Conservation (phyloP, 2,888 invertebrate species). For the Sminthurinus aureus region DNA sequence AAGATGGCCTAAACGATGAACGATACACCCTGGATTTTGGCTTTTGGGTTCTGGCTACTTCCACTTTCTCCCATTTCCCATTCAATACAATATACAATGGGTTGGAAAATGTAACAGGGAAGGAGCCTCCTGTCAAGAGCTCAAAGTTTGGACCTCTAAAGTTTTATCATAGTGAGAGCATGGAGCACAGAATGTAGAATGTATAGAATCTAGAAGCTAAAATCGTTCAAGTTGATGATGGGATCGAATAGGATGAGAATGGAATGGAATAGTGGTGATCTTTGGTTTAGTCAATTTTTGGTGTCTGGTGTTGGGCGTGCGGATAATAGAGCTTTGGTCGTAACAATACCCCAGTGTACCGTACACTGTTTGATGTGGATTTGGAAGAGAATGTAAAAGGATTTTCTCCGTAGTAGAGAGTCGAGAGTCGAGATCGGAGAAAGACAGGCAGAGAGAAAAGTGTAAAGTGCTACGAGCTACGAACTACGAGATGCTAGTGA, state of each 20-base stretch:
- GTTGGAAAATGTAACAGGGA: no score
- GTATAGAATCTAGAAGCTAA: neutral
- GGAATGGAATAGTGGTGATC: neutral
- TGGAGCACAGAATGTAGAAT: neutral
- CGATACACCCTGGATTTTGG: neutral
- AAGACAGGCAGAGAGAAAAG: no score
- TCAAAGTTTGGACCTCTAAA: neutral
- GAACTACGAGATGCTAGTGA: no score
- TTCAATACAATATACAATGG: no score
- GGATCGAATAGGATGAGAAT: neutral
- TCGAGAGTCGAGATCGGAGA: no score
- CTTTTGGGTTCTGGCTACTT: no score
- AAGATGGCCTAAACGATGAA: neutral
- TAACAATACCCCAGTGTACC: constrained; percentile 49
- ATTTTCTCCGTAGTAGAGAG: constrained; percentile 13
- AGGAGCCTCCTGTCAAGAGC: no score
- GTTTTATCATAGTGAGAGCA: neutral
- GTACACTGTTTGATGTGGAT: constrained; percentile 40
- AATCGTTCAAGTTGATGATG: neutral
- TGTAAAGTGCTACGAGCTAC: no score
- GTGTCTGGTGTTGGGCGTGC: neutral
- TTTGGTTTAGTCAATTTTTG: no score
- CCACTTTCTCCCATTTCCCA: neutral
- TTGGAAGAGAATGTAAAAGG: constrained; percentile 27
- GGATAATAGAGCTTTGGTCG: constrained; percentile 43